Conservation (phyloP, 2,888 invertebrate genomes). For the Drosophila cyrtoloma region DNA sequence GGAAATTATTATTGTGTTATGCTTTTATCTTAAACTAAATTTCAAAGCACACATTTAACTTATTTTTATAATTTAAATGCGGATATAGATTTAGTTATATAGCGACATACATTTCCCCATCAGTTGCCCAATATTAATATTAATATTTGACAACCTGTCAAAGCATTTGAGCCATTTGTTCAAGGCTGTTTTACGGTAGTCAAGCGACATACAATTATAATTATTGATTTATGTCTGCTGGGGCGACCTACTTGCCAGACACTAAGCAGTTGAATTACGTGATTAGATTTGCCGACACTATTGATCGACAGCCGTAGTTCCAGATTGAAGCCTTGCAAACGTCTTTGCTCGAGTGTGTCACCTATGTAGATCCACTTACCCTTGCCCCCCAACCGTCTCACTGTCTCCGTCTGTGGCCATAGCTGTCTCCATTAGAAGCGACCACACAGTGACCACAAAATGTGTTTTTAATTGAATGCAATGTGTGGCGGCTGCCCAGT, state of each 20-base stretch:
- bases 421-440: not conserved
- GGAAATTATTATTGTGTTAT: not conserved
- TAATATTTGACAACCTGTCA: not conserved
- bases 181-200: slow-evolving; percentile 15
- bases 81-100: not conserved
- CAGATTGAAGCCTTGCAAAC: slow-evolving; percentile 45
- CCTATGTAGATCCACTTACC: not conserved
- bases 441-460: slow-evolving; percentile 73
- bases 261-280: slow-evolving; percentile 43
- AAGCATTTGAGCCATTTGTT: not conserved
- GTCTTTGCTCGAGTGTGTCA: slow-evolving; percentile 24
- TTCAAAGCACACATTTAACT: not conserved
- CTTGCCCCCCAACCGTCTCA: too few relatives aligned
- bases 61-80: not conserved
- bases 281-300: slow-evolving; percentile 34
- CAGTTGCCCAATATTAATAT: not conserved
- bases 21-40: not conserved
- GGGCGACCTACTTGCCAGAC: slow-evolving; percentile 52
- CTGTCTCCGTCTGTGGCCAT: not conserved
- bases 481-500: slow-evolving; percentile 56
- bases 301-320: slow-evolving; percentile 36
- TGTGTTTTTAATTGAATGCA: slow-evolving; percentile 77
- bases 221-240: slow-evolving; percentile 46
- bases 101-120: not conserved
- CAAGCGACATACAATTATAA: slow-evolving; percentile 10